Conservation (phyloP, 2,888 invertebrate species). For the Deilephila porcellus region DNA sequence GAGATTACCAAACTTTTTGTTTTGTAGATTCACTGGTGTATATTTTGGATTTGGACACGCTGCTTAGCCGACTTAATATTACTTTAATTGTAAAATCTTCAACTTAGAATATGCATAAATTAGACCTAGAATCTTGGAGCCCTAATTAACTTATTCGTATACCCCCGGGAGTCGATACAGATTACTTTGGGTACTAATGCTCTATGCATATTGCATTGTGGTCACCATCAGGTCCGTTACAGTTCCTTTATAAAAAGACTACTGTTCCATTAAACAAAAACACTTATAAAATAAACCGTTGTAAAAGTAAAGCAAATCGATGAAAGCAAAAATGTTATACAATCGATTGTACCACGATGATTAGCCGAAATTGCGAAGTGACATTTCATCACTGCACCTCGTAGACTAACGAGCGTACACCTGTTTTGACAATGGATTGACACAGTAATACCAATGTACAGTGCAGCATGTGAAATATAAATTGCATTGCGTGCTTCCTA, state of each 20-base stretch:
- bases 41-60: no score
- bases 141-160: no score
- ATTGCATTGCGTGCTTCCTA: conserved; percentile 49
- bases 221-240: no score
- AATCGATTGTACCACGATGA: conserved; percentile 37
- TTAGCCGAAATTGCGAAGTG: conserved; percentile 47
- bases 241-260: background rate
- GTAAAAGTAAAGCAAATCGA: conserved; percentile 39
- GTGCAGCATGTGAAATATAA: conserved; percentile 29
- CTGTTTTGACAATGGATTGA: conserved; percentile 12
- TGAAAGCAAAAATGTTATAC: conserved; percentile 36
- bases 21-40: no score
- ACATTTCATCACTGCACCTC: conserved; percentile 33
- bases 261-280: background rate
- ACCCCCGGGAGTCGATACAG: no score
- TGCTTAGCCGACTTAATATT: no score
- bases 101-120: no score
- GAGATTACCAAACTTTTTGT: no score
- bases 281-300: background rate
- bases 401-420: conserved; percentile 30
- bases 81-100: no score
- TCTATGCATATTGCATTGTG: no score
- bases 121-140: no score
- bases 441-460: conserved; percentile 16
- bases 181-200: no score